Evolutionary conservation across 2,888 invertebrate species (phyloP), one percentile per base, ranked within the genome.

Genomic region (Lathronympha strigana): DNA sequence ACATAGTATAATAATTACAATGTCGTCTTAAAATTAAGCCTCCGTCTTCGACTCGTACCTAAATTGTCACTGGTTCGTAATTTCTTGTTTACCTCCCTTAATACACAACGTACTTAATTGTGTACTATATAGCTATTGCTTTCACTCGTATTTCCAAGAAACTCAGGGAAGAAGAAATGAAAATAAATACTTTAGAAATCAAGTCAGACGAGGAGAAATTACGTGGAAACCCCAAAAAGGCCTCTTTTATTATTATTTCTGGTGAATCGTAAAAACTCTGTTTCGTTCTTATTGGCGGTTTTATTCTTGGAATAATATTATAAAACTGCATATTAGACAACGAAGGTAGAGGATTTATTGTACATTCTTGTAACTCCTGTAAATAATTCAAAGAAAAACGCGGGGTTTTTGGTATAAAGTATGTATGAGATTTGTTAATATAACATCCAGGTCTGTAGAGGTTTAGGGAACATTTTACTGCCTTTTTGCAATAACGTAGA

Each of bases 251-350:
- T 55, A 43, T 55, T 53, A 61, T 53, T 47, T 36, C 28, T 47
- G 25, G 28, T 3, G 28, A 49, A 63, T 55, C 63, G 63, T 63
- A 63, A 63, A 63, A 63, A 19, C 28, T 49, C 15, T 55, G 38
- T 55, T 63, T 13, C 49, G 45, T 31, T 55, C 38, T 61, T 61
- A 51, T 49, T 49, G 61, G 38, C 19, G 38, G 25, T 63, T 55
- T 63, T 54, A 49, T 38, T 49, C 25, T 13, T n/a, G 54, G 57
- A 43, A 53, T 53, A 33, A 53, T 53, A 53, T 53, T 45, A 45
- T 28, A 45, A 33, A 53, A 53, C 51, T 28, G 61, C 50, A 61
- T 51, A 50, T 61, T 61, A 38, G 40, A 61, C 9, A 31, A 28
- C 31, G 36, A 50, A 28, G 50, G 31, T 31, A 40, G 5, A 31